These are phyloP conservation scores for Arbacia lixula DNA, from an alignment of 53 echinoderm and acorn worm species.

Conservation along the genomic window DNA sequence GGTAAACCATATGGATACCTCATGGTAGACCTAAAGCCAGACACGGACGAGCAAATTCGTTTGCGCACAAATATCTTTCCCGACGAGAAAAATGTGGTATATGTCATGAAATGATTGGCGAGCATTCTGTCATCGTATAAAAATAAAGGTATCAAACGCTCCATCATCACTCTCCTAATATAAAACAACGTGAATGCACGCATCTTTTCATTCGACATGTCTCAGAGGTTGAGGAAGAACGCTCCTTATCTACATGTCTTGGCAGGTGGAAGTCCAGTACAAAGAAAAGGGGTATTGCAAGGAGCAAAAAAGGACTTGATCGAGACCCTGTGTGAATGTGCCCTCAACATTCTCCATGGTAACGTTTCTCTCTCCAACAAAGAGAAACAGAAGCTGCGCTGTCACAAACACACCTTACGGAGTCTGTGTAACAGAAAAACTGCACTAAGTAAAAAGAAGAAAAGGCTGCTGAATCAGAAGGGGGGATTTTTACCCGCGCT, in stretches of 20 bases:
- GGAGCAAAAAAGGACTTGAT: slow-evolving; percentile 68
- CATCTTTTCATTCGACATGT: slow-evolving; percentile 6
- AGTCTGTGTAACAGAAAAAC: slow-evolving; percentile 51
- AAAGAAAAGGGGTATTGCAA: slow-evolving; percentile 66
- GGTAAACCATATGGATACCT: slow-evolving; percentile 67
- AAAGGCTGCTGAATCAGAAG: slow-evolving; percentile 57
- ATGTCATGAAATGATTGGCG: slow-evolving; percentile 30
- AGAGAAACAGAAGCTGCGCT: slow-evolving; percentile 58
- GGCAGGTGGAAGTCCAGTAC: slow-evolving; percentile 60
- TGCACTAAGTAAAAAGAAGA: slow-evolving; percentile 51
- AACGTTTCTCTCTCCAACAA: slow-evolving; percentile 50
- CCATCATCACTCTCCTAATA: neutral
- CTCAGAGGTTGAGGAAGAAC: slow-evolving; percentile 34
- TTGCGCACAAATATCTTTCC: slow-evolving; percentile 74
- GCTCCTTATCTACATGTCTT: slow-evolving; percentile 70
- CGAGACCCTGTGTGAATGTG: slow-evolving; percentile 59
- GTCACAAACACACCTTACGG: slow-evolving; percentile 58
- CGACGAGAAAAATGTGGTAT: slow-evolving; percentile 49
- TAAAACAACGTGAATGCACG: neutral
- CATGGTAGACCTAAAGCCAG: slow-evolving; percentile 75
- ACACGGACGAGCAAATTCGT: slow-evolving; percentile 62
- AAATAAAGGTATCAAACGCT: neutral
- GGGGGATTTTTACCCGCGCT: slow-evolving; percentile 70
- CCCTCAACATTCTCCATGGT: slow-evolving; percentile 66
- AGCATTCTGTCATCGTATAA: too few species aligned